phyloP scores from a whole-genome alignment of 2,888 invertebrate species.

The Euproctis similis region DNA sequence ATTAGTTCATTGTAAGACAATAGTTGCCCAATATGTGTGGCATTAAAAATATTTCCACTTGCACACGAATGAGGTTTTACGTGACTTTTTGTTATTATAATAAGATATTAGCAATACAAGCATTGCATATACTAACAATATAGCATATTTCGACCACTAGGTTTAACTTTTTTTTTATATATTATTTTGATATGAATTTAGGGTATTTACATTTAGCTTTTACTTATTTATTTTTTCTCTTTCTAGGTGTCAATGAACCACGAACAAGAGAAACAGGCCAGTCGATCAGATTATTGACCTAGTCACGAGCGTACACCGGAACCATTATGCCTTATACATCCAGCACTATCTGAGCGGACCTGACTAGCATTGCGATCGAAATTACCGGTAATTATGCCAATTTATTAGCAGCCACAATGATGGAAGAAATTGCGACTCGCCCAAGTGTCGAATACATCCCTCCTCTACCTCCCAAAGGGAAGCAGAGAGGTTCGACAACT shows the following conservation, averaged over 20 bases:
- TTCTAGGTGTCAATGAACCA: conserved; percentile 57
- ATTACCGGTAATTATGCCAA: conserved; percentile 68
- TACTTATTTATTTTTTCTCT: conserved; percentile 25
- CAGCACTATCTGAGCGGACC: conserved; percentile 54
- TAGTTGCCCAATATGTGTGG: conserved; percentile 6
- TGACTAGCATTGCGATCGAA: conserved; percentile 55
- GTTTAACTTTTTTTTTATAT: no score
- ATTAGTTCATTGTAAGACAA: conserved; percentile 13
- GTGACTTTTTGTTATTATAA: conserved; percentile 10
- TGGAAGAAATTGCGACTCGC: conserved; percentile 72
- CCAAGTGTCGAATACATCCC: conserved; percentile 68
- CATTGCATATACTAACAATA: no score
- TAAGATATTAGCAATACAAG: no score
- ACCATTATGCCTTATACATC: conserved; percentile 71
- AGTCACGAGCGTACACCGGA: conserved; percentile 61
- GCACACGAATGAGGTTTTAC: conserved; percentile 8
- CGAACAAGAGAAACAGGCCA: conserved; percentile 41
- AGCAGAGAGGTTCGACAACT: conserved; percentile 61
- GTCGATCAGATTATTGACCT: conserved; percentile 54
- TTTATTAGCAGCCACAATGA: conserved; percentile 51
- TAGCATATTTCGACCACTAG: no score
- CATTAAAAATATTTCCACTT: conserved; percentile 11
- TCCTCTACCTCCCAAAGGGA: conserved; percentile 75
- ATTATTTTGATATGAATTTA: no score
- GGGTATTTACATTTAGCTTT: no score